Evolutionary conservation across 1,140 invertebrate species (phyloP).

Genomic region (Drosophila orena): DNA sequence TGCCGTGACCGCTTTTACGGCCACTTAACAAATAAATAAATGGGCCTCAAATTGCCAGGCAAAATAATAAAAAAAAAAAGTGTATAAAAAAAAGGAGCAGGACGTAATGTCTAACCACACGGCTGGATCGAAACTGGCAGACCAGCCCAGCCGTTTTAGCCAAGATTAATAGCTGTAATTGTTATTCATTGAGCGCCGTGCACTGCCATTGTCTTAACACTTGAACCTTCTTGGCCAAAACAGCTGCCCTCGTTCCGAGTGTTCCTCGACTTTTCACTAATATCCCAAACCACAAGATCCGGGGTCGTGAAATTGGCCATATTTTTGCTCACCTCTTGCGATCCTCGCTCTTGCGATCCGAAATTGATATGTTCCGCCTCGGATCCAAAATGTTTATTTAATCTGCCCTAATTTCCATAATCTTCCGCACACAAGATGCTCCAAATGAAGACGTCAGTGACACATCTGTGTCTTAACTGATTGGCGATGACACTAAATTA

Average conservation of each 20-base stretch:
- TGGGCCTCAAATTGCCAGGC: slow-evolving; percentile 71
- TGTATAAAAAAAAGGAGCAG: slow-evolving; percentile 23
- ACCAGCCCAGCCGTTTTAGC: slow-evolving; percentile 57
- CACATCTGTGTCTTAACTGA: slow-evolving; percentile 18
- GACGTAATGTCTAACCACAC: slow-evolving; percentile 60
- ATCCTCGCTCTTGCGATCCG: slow-evolving; percentile 4
- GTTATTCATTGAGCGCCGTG: slow-evolving; percentile 80
- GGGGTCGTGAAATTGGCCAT: slow-evolving; percentile 26
- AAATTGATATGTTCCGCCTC: slow-evolving; percentile 32
- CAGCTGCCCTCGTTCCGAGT: slow-evolving; percentile 48
- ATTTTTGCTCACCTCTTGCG: slow-evolving; percentile 25
- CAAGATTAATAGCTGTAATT: slow-evolving; percentile 82
- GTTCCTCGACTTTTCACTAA: slow-evolving; percentile 36
- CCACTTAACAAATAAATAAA: slow-evolving; percentile 83
- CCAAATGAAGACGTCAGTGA: slow-evolving; percentile 49
- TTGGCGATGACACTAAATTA: too few species aligned
- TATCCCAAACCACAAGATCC: slow-evolving; percentile 62
- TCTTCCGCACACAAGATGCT: slow-evolving; percentile 23
- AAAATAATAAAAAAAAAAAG: slow-evolving; percentile 40
- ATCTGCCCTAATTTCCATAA: slow-evolving; percentile 52
- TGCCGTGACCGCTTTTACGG: slow-evolving; percentile 76
- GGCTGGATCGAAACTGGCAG: slow-evolving; percentile 27
- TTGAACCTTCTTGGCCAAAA: slow-evolving; percentile 34
- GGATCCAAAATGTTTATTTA: slow-evolving; percentile 56
- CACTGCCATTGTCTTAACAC: slow-evolving; percentile 80